Percentiles rank a stretch among this genome's conserved stretches.
These are phyloP conservation scores for Macrophya alboannulata DNA, from an alignment of 2,888 invertebrate genomes.

Conservation along the genomic window DNA sequence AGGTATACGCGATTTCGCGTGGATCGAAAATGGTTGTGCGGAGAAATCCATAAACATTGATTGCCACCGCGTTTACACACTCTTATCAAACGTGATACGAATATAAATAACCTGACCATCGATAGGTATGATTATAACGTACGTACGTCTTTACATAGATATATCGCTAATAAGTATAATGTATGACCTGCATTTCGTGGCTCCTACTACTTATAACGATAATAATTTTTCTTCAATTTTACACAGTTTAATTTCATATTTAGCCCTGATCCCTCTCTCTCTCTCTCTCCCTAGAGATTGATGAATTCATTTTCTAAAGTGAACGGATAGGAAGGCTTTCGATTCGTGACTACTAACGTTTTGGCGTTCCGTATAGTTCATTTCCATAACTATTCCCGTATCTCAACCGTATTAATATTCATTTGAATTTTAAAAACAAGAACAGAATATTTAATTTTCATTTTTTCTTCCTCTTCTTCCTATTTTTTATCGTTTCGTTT, in stretches of 20 bases:
- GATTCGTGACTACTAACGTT: conserved; percentile 45
- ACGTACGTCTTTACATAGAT: not conserved
- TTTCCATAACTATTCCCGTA: conserved; percentile 44
- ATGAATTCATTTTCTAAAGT: conserved; percentile 37
- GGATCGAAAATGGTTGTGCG: conserved; percentile 60
- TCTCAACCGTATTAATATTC: conserved; percentile 17
- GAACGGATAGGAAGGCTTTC: conserved; percentile 30
- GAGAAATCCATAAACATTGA: conserved; percentile 76
- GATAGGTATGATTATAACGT: not conserved
- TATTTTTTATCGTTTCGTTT: not conserved
- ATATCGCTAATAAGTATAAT: not conserved
- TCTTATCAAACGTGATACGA: conserved; percentile 50
- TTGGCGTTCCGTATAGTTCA: conserved; percentile 14
- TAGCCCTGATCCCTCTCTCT: not conserved
- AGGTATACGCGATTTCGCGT: conserved; percentile 75
- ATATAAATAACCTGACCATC: conserved; percentile 4
- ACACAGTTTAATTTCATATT: conserved; percentile 13
- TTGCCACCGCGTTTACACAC: conserved; percentile 66
- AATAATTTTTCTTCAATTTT: not conserved
- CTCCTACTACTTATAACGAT: not conserved
- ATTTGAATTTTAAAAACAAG: conserved; percentile 13
- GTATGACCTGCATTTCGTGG: not conserved
- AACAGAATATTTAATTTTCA: conserved; percentile 10
- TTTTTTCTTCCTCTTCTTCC: not conserved
- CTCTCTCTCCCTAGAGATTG: not conserved